Percentiles rank a stretch among this genome's conserved stretches.
Conservation (phyloP, 2,113 vertebrate genomes). For the Galbula dea region DNA sequence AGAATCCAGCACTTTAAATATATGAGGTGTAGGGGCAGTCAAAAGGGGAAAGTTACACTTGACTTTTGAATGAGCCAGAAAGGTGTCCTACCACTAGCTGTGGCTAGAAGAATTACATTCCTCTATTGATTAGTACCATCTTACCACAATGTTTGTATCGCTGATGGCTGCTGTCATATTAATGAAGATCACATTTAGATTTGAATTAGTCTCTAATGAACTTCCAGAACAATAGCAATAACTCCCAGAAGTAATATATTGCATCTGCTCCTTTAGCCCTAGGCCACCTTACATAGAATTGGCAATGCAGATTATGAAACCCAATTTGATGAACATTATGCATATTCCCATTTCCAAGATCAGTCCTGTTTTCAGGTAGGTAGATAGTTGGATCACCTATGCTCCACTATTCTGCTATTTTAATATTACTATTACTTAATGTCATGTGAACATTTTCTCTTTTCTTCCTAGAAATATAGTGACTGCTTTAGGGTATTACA, state of each 20-base stretch:
- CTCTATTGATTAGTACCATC: background rate
- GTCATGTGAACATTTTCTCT: background rate
- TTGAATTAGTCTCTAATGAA: constrained; percentile 24
- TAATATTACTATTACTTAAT: background rate
- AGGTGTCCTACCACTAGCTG: background rate
- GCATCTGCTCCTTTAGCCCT: constrained; percentile 22
- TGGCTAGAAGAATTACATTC: background rate
- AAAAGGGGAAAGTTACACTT: background rate
- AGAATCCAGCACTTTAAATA: background rate
- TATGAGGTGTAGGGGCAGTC: background rate
- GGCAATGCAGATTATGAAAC: constrained; percentile 7
- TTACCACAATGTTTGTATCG: background rate
- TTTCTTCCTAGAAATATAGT: background rate
- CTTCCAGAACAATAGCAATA: constrained; percentile 39
- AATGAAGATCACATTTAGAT: constrained; percentile 55
- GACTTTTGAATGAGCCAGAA: background rate
- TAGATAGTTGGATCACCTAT: background rate
- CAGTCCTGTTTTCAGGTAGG: background rate
- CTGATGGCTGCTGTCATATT: constrained; percentile 24
- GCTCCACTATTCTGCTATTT: background rate
- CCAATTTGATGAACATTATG: background rate
- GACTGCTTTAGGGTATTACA: background rate
- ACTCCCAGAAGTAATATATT: background rate
- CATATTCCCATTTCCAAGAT: background rate
- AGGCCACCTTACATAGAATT: constrained; percentile 22